phyloP scores from a whole-genome alignment of 2,888 invertebrate species.

The Cephus sareptanus region DNA sequence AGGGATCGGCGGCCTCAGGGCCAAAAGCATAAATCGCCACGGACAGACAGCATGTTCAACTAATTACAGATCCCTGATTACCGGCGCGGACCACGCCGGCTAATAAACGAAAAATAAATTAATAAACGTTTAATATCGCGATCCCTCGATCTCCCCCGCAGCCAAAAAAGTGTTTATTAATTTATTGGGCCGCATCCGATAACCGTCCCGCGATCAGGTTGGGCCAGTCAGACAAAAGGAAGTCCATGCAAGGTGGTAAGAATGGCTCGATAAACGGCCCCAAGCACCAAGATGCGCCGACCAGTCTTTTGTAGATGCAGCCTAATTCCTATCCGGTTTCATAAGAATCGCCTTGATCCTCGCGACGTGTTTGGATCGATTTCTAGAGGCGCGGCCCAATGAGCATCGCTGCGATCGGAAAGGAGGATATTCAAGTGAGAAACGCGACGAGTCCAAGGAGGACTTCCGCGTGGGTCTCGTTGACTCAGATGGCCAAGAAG shows the following conservation, averaged over 20 bases:
- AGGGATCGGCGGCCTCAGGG: slow-evolving; percentile 29
- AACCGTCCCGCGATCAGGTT: slow-evolving; percentile 19
- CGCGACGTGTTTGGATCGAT: no score
- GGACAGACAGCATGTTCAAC: slow-evolving; percentile 60
- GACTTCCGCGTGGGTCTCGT: slow-evolving; percentile 53
- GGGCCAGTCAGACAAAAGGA: slow-evolving; percentile 7
- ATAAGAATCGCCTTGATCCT: no score
- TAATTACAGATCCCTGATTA: slow-evolving; percentile 64
- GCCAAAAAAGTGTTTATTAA: slow-evolving; percentile 54
- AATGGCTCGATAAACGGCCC: no score
- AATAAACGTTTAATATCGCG: slow-evolving; percentile 58
- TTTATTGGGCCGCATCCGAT: slow-evolving; percentile 46
- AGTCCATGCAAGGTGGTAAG: no score
- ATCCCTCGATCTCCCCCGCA: slow-evolving; percentile 46
- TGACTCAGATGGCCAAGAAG: slow-evolving; percentile 29
- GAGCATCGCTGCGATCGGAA: no score
- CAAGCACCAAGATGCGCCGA: no score
- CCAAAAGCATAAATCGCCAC: slow-evolving; percentile 50
- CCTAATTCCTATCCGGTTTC: no score
- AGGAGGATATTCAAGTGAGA: background rate
- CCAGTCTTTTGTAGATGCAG: no score
- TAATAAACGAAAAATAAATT: slow-evolving; percentile 62
- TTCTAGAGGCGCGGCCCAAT: no score
- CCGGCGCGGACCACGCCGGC: slow-evolving; percentile 52
- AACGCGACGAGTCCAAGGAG: slow-evolving; percentile 16